Evolutionary conservation across 2,888 invertebrate genomes (phyloP).

Genomic region (Chloromyia formosa): DNA sequence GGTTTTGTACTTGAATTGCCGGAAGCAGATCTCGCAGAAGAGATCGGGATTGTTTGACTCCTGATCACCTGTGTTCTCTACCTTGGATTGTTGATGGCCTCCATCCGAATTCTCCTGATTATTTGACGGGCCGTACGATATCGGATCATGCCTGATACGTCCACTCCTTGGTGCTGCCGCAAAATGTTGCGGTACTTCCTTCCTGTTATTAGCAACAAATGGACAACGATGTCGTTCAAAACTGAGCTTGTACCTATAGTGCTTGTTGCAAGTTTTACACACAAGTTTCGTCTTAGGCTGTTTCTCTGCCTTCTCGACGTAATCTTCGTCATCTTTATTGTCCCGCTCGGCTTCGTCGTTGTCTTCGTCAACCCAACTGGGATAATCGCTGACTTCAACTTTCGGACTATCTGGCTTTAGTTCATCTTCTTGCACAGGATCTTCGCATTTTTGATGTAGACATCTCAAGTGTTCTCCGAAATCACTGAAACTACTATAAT

Average conservation of each 20-base stretch:
- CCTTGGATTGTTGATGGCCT: too few species aligned
- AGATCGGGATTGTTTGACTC: background rate
- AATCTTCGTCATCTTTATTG: background rate
- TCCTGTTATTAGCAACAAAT: background rate
- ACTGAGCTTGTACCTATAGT: background rate
- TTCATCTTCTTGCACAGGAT: background rate
- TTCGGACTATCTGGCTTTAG: background rate
- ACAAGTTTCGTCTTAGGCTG: background rate
- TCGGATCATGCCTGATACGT: too few species aligned
- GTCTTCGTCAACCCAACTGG: too few species aligned
- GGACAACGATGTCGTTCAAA: background rate
- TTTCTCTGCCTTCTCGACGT: background rate
- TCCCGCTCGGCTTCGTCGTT: too few species aligned
- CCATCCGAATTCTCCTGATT: too few species aligned
- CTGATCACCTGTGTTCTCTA: background rate
- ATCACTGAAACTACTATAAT: background rate
- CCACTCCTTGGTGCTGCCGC: too few species aligned
- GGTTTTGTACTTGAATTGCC: conserved; percentile 4
- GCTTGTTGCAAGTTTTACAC: background rate
- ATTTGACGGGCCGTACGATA: too few species aligned
- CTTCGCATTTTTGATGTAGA: background rate
- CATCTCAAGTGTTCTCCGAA: conserved; percentile 15
- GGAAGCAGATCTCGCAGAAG: conserved; percentile 21
- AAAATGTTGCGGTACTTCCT: too few species aligned
- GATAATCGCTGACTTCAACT: too few species aligned